Evolutionary conservation across 1,140 invertebrate genomes (phyloP), one percentile per base, ranked within the genome.

Genomic region (Magallana gigas): DNA sequence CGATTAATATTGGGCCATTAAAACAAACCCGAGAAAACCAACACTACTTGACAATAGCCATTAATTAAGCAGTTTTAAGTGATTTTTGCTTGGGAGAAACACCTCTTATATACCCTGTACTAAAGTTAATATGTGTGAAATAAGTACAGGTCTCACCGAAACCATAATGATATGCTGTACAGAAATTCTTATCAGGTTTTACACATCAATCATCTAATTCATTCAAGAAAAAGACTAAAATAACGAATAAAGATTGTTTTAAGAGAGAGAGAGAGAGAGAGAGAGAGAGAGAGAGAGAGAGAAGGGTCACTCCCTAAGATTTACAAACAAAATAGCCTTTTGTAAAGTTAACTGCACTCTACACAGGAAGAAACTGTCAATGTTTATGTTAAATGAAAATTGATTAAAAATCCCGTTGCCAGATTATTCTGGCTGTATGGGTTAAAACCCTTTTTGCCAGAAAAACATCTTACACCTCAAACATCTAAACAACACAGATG

Each of bases 401-500:
- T 76, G 68, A 76, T 76, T 76, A 23, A 76, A 76, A 76, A 76
- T 76, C 68, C 36, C 8, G 18, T 18, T 76, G 68, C 68, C 68
- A 76, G 68, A 29, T 76, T 76, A 76, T 76, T 76, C 14, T 29
- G 11, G 36, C 8, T 29, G 11, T 76, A 29, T 36, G 68, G 68
- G 68, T 76, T 76, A 76, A 76, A 76, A 18, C 36, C 68, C 68
- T 29, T 29, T 76, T 76, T 76, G 60, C 60, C 60, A 64, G 60
- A 18, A 64, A 64, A 64, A 64, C 23, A 76, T 18, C 68, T 76
- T 76, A 76, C 18, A 76, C 68, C 68, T 76, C 68, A 76, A 76
- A 76, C 68, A 76, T 76, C 36, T 76, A 76, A 76, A 76, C 68
- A 29, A 76, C 68, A 36, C 68, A 76, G 68, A 76, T 76, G 68